Percentiles rank a stretch among this genome's conserved stretches.
These are phyloP conservation scores for Anguilla megastoma DNA, from an alignment of 2,797 vertebrate species.

Conservation along the genomic window DNA sequence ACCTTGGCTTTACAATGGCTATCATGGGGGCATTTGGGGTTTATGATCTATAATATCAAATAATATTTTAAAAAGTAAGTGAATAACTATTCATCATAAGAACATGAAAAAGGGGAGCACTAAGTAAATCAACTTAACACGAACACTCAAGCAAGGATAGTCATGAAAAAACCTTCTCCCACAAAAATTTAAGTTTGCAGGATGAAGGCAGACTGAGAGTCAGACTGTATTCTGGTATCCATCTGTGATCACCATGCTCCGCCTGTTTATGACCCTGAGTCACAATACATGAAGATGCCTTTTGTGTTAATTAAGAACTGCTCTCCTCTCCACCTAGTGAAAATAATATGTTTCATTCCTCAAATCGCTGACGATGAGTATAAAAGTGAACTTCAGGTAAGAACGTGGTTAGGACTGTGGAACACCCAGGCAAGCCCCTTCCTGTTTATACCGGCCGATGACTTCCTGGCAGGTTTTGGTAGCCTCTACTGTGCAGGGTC, in stretches of 20 bases:
- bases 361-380: background rate
- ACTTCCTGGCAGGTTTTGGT: constrained; percentile 69
- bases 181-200: background rate
- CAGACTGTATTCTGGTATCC: background rate
- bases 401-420: background rate
- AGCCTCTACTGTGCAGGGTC: constrained; percentile 65
- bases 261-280: background rate
- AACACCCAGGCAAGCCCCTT: background rate
- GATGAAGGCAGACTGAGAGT: background rate
- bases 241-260: background rate
- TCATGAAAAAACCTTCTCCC: background rate
- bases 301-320: background rate
- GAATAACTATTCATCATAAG: background rate
- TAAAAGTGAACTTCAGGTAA: background rate
- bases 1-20: background rate
- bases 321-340: background rate
- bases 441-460: constrained; percentile 64
- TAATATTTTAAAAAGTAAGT: background rate
- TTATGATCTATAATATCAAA: background rate
- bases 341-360: background rate
- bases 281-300: background rate
- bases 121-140: no score
- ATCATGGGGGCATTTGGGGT: background rate
- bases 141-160: background rate
- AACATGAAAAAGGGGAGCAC: background rate